Evolutionary conservation across 2,113 vertebrate genomes (phyloP).

Genomic region (Pithys albifrons): DNA sequence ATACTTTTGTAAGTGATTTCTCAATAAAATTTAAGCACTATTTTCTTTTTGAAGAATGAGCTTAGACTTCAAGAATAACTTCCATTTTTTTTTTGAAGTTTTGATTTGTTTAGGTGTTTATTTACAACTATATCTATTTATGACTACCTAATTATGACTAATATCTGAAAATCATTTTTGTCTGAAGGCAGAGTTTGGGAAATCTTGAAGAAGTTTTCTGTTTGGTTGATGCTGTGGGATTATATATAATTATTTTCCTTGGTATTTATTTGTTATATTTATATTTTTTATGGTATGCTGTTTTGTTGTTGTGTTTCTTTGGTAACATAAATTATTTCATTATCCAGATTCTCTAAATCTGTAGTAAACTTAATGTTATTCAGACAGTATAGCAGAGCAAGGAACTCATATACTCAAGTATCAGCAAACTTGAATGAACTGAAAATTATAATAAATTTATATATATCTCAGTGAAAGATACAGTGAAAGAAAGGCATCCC

Average conservation of each 20-base stretch:
- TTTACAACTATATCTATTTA: background rate
- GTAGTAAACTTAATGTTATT: background rate
- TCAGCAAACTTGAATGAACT: background rate
- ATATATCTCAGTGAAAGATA: background rate
- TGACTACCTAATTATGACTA: background rate
- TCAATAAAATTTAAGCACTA: background rate
- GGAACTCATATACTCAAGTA: background rate
- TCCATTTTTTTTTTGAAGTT: background rate
- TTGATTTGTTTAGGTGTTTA: background rate
- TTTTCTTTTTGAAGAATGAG: background rate
- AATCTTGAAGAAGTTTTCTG: background rate
- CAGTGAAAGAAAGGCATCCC: background rate
- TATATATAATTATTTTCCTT: background rate
- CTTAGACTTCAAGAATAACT: background rate
- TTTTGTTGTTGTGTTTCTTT: background rate
- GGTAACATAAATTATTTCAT: background rate
- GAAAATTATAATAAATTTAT: conserved; percentile 1
- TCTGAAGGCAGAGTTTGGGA: background rate
- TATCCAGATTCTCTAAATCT: background rate
- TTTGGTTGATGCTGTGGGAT: background rate
- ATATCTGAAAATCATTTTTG: background rate
- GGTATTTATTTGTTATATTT: no score
- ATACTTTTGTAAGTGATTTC: background rate
- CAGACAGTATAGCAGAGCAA: background rate
- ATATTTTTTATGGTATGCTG: background rate